Evolutionary conservation across 2,888 invertebrate genomes (phyloP).

Genomic region (Conomelus anceps): DNA sequence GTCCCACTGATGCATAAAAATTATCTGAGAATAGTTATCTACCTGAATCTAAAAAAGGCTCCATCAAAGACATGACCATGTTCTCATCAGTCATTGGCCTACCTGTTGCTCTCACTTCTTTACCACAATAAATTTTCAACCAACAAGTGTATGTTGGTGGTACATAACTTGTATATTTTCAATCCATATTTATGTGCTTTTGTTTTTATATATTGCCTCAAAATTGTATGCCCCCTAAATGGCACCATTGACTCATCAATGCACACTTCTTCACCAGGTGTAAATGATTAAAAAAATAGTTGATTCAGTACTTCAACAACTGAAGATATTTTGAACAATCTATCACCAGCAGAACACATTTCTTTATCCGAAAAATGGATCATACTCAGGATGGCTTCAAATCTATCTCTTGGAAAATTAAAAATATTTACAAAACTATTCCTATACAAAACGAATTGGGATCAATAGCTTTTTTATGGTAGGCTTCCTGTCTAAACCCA

Average conservation of each 20-base stretch:
- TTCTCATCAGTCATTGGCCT: neutral
- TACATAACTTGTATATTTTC: neutral
- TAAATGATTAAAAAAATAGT: neutral
- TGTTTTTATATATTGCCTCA: neutral
- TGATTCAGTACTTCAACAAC: neutral
- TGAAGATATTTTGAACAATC: neutral
- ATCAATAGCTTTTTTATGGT: neutral
- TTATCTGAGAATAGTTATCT: neutral
- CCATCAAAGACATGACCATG: neutral
- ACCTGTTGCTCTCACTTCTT: neutral
- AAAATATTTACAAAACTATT: neutral
- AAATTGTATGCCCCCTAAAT: neutral
- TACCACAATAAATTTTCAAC: neutral
- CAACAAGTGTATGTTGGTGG: neutral
- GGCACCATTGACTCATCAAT: neutral
- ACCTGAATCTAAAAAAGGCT: neutral
- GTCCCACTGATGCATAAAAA: neutral
- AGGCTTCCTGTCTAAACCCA: neutral
- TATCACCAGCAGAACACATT: neutral
- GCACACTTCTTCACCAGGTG: neutral
- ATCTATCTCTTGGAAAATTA: neutral
- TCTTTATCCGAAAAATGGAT: slow-evolving; percentile 1
- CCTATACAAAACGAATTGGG: neutral
- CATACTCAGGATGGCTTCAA: neutral
- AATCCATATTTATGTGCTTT: neutral